Evolutionary conservation across 2,113 vertebrate genomes (phyloP), one percentile per base, ranked within the genome.

Genomic region (Poeciliopsis retropinna): DNA sequence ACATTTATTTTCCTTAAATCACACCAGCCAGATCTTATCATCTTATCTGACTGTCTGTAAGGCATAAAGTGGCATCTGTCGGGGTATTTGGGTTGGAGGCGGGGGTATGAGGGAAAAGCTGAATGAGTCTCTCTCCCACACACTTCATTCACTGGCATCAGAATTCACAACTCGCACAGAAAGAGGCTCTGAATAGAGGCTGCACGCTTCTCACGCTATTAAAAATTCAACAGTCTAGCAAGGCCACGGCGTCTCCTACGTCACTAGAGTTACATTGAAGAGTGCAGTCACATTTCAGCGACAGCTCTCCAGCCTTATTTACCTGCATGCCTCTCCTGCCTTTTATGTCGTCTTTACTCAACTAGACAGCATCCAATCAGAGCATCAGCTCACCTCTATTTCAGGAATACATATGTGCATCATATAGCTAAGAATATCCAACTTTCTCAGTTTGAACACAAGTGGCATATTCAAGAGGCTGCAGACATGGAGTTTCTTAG

Each of bases 141-240:
- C 90, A 88, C 85, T 94, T 95, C 88, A 94, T 93, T 94, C 94
- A 95, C 90, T 93, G 90, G 94, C 94, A 94, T 94, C 90, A 91
- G 83, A 84, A 64, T 93, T 94, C 91, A 92, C 87, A 94, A 95
- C 92, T 92, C 84, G 87, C 93, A 93, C 85, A 85, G 89, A 31
- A 87, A 90, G 87, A 86, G 83, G 84, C 90, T 85, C 87, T 85
- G 84, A 92, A 88, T 91, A 92, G 78, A 88, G 87, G 84, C 85
- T 64, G 69, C 91, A 91, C 73, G 84, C 91, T 93, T 88, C 92
- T 88, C 84, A 84, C 88, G 71, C 85, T 92, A 92, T 95, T 93
- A 95, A 96, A 95, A 94, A 95, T 94, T 93, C 92, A 95, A 82
- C 79, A 95, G 92, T 93, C 92, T 94, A 92, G 92, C 89, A 93